Evolutionary conservation across 2,113 vertebrate species (phyloP).

Genomic region (Sminthopsis crassicaudata): DNA sequence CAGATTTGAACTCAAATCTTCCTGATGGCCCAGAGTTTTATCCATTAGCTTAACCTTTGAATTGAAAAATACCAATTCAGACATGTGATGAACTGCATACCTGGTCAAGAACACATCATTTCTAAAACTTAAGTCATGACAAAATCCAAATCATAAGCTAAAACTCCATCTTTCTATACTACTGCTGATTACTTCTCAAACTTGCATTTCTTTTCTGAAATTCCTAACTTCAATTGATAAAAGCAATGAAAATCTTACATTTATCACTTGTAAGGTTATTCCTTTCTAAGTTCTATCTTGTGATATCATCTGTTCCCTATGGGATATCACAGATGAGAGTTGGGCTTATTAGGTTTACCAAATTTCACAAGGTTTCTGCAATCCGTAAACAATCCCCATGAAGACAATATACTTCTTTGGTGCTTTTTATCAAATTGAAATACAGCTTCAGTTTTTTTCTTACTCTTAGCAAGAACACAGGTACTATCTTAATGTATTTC

Average conservation of each 20-base stretch:
- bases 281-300: background rate
- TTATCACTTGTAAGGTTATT: background rate
- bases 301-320: background rate
- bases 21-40: background rate
- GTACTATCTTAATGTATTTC: background rate
- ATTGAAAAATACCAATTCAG: background rate
- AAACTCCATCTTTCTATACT: background rate
- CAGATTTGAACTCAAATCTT: background rate
- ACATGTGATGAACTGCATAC: background rate
- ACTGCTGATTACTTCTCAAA: background rate
- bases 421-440: background rate
- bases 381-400: background rate
- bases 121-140: background rate
- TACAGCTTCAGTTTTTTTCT: background rate
- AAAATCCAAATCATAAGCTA: background rate
- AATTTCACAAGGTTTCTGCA: background rate
- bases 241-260: background rate
- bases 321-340: background rate
- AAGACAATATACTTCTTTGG: background rate
- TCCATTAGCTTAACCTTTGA: background rate
- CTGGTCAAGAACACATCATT: background rate
- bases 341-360: background rate
- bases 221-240: background rate
- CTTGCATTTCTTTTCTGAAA: background rate
- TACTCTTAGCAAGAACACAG: background rate